Evolutionary conservation across 2,113 vertebrate species (phyloP), one percentile per base, ranked within the genome.

Genomic region (Phaethornis superciliosus): DNA sequence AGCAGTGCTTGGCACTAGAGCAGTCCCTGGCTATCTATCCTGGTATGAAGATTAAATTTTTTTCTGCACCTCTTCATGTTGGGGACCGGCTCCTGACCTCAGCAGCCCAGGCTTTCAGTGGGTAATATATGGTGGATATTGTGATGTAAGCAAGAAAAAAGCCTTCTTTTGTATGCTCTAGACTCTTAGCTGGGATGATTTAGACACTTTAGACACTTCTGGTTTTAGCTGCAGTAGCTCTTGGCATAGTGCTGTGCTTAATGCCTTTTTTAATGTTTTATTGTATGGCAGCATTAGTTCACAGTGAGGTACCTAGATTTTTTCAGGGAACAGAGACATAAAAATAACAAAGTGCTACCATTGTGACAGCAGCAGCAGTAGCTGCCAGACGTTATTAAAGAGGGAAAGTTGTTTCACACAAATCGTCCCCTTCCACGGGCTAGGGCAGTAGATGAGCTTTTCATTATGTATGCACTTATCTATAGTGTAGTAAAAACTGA

Each of bases 271-370:
- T 4, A 95, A 68, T 90, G 67, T 95, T 86, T 90, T 71, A 78
- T 67, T 63, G 71, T 75, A 72, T 84, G 70, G 52, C 71, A 88
- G n/a, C 35, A 44, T 81, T 72, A 88, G 88, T 75, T 91, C 33
- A 69, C 0, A 32, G 65, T 0, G 1, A 83, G 27, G 33, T 33
- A 76, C 59, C 94, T 93, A 81, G 46, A 78, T 24, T 85, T 54
- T 89, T 81, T 33, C 32, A 81, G 85, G n/a, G 54, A 96, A 86
- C 7, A 64, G 82, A 87, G 62, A 64, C 79, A 94, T 95, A 95
- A 96, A 95, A 93, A 81, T 81, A 89, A 79, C 81, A 8, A 78
- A 88, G 40, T 5, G 3, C 28, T 94, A 15, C 89, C 58, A 20
- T 94, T 84, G 89, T 83, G 93, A 60, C 63, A 85, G 67, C 51